phyloP scores from a whole-genome alignment of 1,140 invertebrate species.

The Saxidomus purpurata region DNA sequence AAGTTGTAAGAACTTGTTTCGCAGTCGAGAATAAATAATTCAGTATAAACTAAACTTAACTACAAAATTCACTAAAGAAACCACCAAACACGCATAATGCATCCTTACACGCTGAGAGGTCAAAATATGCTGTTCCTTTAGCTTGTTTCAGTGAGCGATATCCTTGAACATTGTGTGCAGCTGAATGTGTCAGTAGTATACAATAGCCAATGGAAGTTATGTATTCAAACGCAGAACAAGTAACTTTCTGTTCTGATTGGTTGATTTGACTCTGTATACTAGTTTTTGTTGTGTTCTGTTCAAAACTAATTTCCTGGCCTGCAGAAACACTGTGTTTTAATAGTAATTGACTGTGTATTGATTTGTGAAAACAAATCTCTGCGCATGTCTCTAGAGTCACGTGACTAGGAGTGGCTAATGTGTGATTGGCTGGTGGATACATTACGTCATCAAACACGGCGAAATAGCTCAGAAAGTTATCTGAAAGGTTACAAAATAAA shows the following conservation, averaged over 20 bases:
- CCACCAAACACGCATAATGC: too few species aligned
- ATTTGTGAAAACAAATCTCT: not conserved
- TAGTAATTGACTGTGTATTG: not conserved
- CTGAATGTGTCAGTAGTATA: not conserved
- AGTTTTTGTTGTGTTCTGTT: too few species aligned
- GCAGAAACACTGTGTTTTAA: not conserved
- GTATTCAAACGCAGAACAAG: not conserved
- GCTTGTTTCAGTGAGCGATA: not conserved
- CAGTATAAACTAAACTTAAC: too few species aligned
- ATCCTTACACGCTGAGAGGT: not conserved
- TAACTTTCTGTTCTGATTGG: not conserved
- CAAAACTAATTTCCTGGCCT: not conserved
- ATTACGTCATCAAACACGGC: conserved; percentile 6
- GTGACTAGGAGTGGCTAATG: not conserved
- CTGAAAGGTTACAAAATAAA: too few species aligned
- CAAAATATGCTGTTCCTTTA: not conserved
- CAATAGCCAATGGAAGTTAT: not conserved
- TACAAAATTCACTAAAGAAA: too few species aligned
- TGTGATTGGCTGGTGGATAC: not conserved
- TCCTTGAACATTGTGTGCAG: not conserved
- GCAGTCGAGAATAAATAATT: too few species aligned
- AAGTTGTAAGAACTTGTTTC: too few species aligned
- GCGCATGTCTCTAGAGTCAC: not conserved
- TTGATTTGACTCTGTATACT: not conserved
- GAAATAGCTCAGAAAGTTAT: not conserved